phyloP scores from a whole-genome alignment of 2,113 vertebrate genomes.

The Pseudorasbora parva region DNA sequence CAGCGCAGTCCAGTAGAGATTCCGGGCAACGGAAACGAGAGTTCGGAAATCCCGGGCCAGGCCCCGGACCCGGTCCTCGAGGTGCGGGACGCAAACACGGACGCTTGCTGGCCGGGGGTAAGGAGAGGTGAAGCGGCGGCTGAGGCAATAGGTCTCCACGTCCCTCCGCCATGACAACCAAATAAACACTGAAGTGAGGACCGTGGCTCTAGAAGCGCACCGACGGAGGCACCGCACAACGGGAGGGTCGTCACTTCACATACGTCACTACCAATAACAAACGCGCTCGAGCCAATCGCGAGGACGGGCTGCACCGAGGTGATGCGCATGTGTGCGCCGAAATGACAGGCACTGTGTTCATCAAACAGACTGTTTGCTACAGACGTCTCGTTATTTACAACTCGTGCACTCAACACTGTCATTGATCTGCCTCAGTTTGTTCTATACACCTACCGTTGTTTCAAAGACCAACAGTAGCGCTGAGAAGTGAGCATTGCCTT shows the following conservation, averaged over 20 bases:
- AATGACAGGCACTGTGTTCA: slow-evolving; percentile 15
- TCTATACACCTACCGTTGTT: neutral
- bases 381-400: slow-evolving; percentile 16
- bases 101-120: slow-evolving; percentile 86
- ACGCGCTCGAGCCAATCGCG: slow-evolving; percentile 58
- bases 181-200: slow-evolving; percentile 79
- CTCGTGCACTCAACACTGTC: neutral
- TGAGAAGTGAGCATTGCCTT: neutral
- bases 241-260: slow-evolving; percentile 56
- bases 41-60: slow-evolving; percentile 72
- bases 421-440: neutral
- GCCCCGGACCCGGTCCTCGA: slow-evolving; percentile 78
- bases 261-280: slow-evolving; percentile 75
- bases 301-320: slow-evolving; percentile 32
- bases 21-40: slow-evolving; percentile 85
- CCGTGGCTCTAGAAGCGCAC: slow-evolving; percentile 59
- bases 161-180: slow-evolving; percentile 96
- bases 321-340: slow-evolving; percentile 29
- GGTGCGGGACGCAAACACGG: slow-evolving; percentile 84
- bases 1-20: slow-evolving; percentile 92
- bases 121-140: slow-evolving; percentile 79
- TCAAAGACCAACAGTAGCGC: neutral
- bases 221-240: slow-evolving; percentile 44
- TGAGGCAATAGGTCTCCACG: slow-evolving; percentile 83
- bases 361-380: neutral